phyloP scores from a whole-genome alignment of 1,140 invertebrate genomes.

The Leptopilina clavipes region DNA sequence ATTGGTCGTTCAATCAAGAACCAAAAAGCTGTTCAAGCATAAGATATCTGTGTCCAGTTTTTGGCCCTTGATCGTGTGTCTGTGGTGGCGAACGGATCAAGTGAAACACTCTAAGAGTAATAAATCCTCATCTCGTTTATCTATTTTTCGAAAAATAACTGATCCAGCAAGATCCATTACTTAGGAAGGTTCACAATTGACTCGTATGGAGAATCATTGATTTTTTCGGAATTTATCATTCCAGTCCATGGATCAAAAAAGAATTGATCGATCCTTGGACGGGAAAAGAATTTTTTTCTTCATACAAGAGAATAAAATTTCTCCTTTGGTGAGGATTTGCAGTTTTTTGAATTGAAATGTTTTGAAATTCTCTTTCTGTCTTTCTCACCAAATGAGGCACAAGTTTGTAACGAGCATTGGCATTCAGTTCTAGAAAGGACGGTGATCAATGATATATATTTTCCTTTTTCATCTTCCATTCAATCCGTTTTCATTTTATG shows the following conservation, averaged over 20 bases:
- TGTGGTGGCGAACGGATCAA: background rate
- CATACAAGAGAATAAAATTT: background rate
- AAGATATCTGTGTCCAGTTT: conserved; percentile 4
- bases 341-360: too few species aligned
- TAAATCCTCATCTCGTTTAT: conserved; percentile 3
- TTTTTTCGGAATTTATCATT: background rate
- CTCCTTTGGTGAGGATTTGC: background rate
- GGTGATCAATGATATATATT: conserved; percentile 28
- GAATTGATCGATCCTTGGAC: background rate
- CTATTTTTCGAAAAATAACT: background rate
- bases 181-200: too few species aligned
- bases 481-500: conserved; percentile 28
- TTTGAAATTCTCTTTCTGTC: background rate
- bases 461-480: conserved; percentile 36
- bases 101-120: background rate
- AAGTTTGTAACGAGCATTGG: conserved; percentile 24
- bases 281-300: background rate
- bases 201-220: background rate
- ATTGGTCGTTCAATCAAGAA: conserved; percentile 16
- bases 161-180: background rate
- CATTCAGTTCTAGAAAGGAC: conserved; percentile 19
- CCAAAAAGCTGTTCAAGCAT: background rate
- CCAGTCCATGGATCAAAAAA: background rate
- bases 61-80: background rate
- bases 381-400: conserved; percentile 5